Evolutionary conservation across 2,888 invertebrate species (phyloP), one percentile per base, ranked within the genome.

Genomic region (Hydroisotoma schaefferi): DNA sequence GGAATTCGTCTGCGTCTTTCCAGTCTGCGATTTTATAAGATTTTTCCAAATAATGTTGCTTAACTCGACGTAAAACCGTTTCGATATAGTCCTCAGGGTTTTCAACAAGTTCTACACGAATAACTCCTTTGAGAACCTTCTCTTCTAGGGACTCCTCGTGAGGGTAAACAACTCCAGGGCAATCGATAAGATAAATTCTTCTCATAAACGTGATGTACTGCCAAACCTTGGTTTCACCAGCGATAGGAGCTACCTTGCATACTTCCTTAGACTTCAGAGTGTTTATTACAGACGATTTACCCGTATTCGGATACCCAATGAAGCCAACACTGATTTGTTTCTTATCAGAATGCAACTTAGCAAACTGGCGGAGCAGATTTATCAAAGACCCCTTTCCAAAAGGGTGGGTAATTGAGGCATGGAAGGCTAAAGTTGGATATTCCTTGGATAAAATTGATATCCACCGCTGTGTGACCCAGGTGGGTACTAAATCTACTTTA

Each of bases 291-390:
- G 98, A 98, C 65, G 95, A 97, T 79, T 99, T 99, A 0, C 99
- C 99, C 3, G 93, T 93, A 80, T 99, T 99, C 2, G 99, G 99
- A 77, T 98, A 99, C 0, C 99, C 99, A 76, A 99, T 94, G 71
- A 99, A 89, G 1, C 99, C 99, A 51, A 99, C 94, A 76, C 94
- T 95, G 62, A 99, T 99, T 80, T 99, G 98, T 75, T 95, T 95
- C 76, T 94, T 94, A 76, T 99, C 98, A 61, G 87, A 81, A 75
- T 99, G 99, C 15, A 99, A 80, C 78, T 95, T 95, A 1, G 85
- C 90, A 80, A 99, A 91, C 76, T 99, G 99, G 23, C 99, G 83
- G 43, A 99, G 80, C 29, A 99, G 80, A 79, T 94, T 95, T 57
- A 99, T 98, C 4, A 99, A 81, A 0, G 97, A 91, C 18, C 97